Conservation (phyloP, 1,140 invertebrate genomes). For the Polypedilum vanderplanki region DNA sequence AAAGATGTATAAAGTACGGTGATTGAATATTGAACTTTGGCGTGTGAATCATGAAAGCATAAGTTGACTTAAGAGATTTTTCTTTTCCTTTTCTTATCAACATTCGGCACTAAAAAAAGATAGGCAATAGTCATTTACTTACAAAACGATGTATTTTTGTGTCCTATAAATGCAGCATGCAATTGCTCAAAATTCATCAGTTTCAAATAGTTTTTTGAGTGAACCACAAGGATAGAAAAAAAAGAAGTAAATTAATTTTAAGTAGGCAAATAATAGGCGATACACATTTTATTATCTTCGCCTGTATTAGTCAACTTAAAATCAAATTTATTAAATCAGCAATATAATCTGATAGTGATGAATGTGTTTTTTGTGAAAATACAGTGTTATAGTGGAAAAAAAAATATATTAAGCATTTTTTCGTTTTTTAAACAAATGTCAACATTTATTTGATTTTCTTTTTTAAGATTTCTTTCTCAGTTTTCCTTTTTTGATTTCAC, state of each 20-base stretch:
- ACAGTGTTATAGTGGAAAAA: no score
- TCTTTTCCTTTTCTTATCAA: no score
- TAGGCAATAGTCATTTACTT: not conserved
- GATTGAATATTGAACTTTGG: conserved; percentile 18
- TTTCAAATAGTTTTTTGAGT: not conserved
- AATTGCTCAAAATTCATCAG: not conserved
- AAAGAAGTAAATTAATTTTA: not conserved
- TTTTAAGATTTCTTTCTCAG: not conserved
- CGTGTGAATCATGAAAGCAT: conserved; percentile 8
- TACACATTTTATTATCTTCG: not conserved
- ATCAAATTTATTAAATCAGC: not conserved
- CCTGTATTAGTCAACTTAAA: not conserved
- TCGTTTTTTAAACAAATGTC: conserved; percentile 10
- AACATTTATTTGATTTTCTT: conserved; percentile 14
- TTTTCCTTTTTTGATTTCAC: not conserved
- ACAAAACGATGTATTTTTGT: not conserved
- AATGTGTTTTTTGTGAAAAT: no score
- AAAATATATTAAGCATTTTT: not conserved
- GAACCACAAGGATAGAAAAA: not conserved
- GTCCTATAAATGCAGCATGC: conserved; percentile 16
- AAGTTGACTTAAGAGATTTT: not conserved
- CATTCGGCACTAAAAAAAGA: not conserved
- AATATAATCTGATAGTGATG: not conserved
- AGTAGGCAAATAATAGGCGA: not conserved
- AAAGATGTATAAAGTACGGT: not conserved